Evolutionary conservation across 2,888 invertebrate species (phyloP), one percentile per base, ranked within the genome.

Genomic region (Hedya salicella): DNA sequence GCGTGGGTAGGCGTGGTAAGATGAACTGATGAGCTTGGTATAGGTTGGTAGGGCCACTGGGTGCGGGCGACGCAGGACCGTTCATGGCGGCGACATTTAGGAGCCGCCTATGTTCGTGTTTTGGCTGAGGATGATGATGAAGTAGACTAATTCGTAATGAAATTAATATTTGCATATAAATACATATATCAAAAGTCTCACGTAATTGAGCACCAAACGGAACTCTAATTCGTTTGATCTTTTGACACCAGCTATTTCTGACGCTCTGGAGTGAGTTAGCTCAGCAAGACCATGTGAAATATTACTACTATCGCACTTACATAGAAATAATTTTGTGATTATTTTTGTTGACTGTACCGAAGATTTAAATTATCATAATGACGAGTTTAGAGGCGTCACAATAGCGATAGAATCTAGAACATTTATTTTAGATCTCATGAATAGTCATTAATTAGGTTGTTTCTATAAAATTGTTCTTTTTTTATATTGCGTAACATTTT

Each of bases 391-490:
- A 52, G 50, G 17, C 61, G 44, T 52, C 30, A 48, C 16, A 2
- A 32, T 1, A 32, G 14, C 14, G 13, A 0, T 8, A 30, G 44
- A 17, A 72, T 74, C 71, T 66, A 67, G 71, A 75, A 73, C 70
- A 71, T 74, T 76, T 72, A 69, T 67, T 75, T 78, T 76, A 70
- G 71, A 72, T 73, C 68, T 79, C 78, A 80, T 83, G 78, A 81
- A 83, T 85, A 82, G 17, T 59, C 13, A 53, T 44, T 14, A 30
- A 59, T 50, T n/a, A 52, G 36, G 59, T 25, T 52, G 36, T 48
- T 46, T 25, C 14, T 65, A 44, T 25, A 30, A 17, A 36, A 19
- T 21, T 46, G 48, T 19, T 17, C 44, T 48, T 54, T 61, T 60
- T 66, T 66, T 46, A 5, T 19, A 16, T 62, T 68, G 48, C 62